Conservation (phyloP, 2,888 invertebrate species). For the Stenodera caucasica region DNA sequence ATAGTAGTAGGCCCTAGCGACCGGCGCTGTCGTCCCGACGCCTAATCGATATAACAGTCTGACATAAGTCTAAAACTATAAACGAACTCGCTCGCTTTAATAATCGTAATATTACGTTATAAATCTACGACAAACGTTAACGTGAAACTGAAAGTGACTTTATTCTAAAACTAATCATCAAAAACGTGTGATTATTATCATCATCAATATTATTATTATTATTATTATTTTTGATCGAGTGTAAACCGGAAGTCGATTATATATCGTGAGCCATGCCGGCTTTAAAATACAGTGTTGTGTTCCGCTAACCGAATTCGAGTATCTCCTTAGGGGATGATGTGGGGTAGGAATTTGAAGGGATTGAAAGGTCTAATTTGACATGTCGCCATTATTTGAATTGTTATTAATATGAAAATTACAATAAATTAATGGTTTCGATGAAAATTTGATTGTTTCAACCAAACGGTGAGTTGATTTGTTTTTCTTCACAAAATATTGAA, state of each 20-base stretch:
- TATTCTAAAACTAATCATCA: no score
- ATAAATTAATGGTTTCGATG: neutral
- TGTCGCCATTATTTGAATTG: no score
- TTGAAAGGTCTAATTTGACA: neutral
- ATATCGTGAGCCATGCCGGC: neutral
- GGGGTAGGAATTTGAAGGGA: neutral
- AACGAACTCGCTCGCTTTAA: conserved; percentile 32
- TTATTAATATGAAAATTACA: no score
- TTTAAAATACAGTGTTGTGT: neutral
- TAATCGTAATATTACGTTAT: conserved; percentile 26
- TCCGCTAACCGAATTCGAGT: conserved; percentile 1
- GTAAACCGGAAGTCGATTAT: no score
- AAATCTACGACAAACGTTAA: conserved; percentile 24
- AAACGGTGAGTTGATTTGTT: neutral
- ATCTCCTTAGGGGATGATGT: neutral
- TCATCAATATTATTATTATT: no score
- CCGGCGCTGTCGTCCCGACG: conserved; percentile 45
- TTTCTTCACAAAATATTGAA: neutral
- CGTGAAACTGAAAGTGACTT: conserved; percentile 17
- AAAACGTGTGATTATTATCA: no score
- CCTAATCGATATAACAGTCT: conserved; percentile 53
- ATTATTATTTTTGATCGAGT: no score
- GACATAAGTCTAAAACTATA: conserved; percentile 49
- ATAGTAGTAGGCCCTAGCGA: conserved; percentile 42
- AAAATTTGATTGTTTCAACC: neutral